Evolutionary conservation across 2,797 vertebrate species (phyloP), one percentile per base, ranked within the genome.

Genomic region (Denticeps clupeoides): DNA sequence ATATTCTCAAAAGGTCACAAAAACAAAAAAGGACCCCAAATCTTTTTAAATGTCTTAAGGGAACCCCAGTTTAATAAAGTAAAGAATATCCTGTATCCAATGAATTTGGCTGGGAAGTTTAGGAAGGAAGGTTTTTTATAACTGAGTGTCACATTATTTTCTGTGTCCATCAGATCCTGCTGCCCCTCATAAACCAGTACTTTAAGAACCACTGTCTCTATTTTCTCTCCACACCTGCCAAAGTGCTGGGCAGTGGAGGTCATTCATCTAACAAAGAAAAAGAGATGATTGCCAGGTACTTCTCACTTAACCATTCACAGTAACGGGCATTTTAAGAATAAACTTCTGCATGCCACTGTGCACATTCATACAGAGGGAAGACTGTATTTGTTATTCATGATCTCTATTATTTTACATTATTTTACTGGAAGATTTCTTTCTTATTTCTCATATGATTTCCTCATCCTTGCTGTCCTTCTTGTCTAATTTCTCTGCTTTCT

Each of bases 131-230:
- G n/a, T n/a, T n/a, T n/a, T n/a, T n/a, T n/a, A n/a, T n/a, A n/a
- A n/a, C n/a, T n/a, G n/a, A n/a, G n/a, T n/a, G n/a, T n/a, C n/a
- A n/a, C n/a, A n/a, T n/a, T n/a, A n/a, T n/a, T n/a, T n/a, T 50
- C 2, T 55, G 16, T 70, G 8, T 46, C 23, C 31, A 18, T 35
- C 66, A 95, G 91, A 92, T 94, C 70, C 75, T 94, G 65, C 75
- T 96, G 58, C 91, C 90, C 13, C 73, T 95, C 19, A 93, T 96
- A 65, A 95, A 93, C 62, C 91, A 95, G 46, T 90, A 94, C 65
- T 95, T 92, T 79, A 91, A 89, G 78, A 96, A 96, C 70, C 92
- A 96, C 79, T 94, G 91, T 67, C 87, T 93, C 19, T 96, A 96
- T 71, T 96, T 96, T 75, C 70, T 95, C 58, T 93, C 91, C 8